Base-by-base conservation (phyloP, 1,140 invertebrate species). In the Formica exsecta region DNA sequence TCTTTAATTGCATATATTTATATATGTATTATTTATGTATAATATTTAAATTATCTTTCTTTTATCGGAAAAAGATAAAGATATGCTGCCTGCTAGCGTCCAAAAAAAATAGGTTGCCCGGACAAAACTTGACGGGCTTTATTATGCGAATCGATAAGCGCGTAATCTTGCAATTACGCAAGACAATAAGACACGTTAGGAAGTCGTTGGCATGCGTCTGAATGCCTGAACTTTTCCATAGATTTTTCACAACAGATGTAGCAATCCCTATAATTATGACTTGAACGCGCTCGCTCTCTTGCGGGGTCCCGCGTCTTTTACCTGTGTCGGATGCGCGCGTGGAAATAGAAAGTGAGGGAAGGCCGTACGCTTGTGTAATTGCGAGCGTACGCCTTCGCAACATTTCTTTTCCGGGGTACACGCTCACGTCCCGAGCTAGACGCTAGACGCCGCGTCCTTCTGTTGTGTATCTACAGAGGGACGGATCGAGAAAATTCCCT, bases 331-430 rank as follows among this genome's bases (percentile, higher is more conserved):
- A 90, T 91, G 86, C 89, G 86, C 74, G 85, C 87, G 86, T 92
- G 89, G 89, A 94, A 94, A 93, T 94, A 92, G 93, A 94, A 94
- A 94, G 94, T 94, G 89, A 89, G 87, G 92, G 92, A 93, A 93
- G 92, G 88, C 64, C 74, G 73, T 76, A 22, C 66, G 57, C 59
- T 86, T 89, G 38, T 54, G 66, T 36, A 71, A 73, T 38, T 89
- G 87, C 73, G 65, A 84, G 84, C 64, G 86, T 86, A 85, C 74
- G 61, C 68, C 75, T 70, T 86, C 86, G 87, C 86, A 81, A 85
- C 90, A 83, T 89, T 92, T 91, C 89, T 87, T 91, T 91, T 91
- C 92, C 92, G 91, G 84, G 81, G 65, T 89, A 88, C 91, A 90
- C 89, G 79, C 38, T 65, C 80, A 70, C 57, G 62, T 68, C 22